Base-by-base conservation (phyloP, 2,797 vertebrate genomes). In the Bucorvus abyssinicus region DNA sequence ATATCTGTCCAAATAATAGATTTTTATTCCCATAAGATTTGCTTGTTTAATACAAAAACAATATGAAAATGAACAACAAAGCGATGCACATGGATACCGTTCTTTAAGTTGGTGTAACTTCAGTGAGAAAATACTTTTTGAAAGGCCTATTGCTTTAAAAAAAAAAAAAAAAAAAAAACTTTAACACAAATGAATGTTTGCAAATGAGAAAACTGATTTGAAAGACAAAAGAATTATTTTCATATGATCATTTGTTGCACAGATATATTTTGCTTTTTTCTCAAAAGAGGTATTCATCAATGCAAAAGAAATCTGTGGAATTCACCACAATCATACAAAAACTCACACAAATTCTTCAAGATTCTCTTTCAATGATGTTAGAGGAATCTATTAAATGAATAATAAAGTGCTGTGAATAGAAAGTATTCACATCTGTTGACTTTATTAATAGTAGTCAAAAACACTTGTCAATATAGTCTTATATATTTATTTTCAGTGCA, bases 341-440 rank as follows among this genome's bases (percentile, higher is more conserved):
- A 3, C 0, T 0, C 1, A 29, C 55, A 32, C 34, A 81, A 53
- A 67, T 53, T 69, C 12, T 65, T 81, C 32, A 59, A 26, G 12
- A 34, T 10, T 59, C 10, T 77, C 16, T 57, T 61, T 82, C 44
- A 74, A 65, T 4, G 80, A 9, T 74, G 44, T 49, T 61, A 18
- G 9, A 74, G 26, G 22, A 55, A 63, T 63, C 5, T 59, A 55
- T 32, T 5, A 71, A 47, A 85, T 50, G 1, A 75, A 38, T 6
- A 2, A 60, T 38, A 76, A 79, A 79, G 68, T 79, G 3, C 10
- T 75, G 16, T 5, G 4, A 47, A 78, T 24, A 4, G 5, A 78
- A 63, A 71, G 3, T 40, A 59, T 40, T 84, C 38, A n/a, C 13
- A 69, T n/a, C 6, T 77, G 7, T 45, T 70, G 2, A 3, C 32